phyloP scores from a whole-genome alignment of 2,888 invertebrate species.

The Syritta pipiens region DNA sequence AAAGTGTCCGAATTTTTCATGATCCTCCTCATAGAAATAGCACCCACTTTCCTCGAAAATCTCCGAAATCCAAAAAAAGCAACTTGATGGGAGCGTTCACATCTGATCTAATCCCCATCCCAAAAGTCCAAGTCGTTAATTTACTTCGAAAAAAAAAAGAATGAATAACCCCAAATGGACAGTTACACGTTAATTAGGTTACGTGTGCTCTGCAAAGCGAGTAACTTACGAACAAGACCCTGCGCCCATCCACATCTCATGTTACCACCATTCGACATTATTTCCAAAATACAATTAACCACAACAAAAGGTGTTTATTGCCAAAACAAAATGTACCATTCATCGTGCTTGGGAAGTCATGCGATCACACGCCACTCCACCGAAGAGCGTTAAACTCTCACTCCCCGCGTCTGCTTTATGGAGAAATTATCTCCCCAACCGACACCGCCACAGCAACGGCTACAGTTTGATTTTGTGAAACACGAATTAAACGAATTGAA shows the following conservation, averaged over 20 bases:
- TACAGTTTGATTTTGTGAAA: slow-evolving; percentile 52
- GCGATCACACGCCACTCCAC: slow-evolving; percentile 46
- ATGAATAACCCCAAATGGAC: too few relatives aligned
- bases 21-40: too few relatives aligned
- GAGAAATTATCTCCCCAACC: slow-evolving; percentile 47
- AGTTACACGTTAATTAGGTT: slow-evolving; percentile 39
- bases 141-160: slow-evolving; percentile 17
- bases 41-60: too few relatives aligned
- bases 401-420: slow-evolving; percentile 49
- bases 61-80: too few relatives aligned
- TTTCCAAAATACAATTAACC: slow-evolving; percentile 53
- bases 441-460: slow-evolving; percentile 3
- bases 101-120: too few relatives aligned
- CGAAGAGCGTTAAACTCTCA: slow-evolving; percentile 57
- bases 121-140: too few relatives aligned
- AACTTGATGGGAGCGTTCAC: too few relatives aligned
- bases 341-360: slow-evolving; percentile 56
- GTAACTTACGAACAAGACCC: not conserved
- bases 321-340: slow-evolving; percentile 56
- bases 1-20: too few relatives aligned
- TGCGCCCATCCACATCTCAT: slow-evolving; percentile 2
- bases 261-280: slow-evolving; percentile 46
- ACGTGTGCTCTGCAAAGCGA: slow-evolving; percentile 13
- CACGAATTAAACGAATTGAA: slow-evolving; percentile 53
- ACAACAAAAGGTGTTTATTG: slow-evolving; percentile 60